Percentiles rank a stretch among this genome's conserved stretches.
Evolutionary conservation across 2,113 vertebrate species (phyloP).

Genomic region (Dunckerocampus dactyliophorus): DNA sequence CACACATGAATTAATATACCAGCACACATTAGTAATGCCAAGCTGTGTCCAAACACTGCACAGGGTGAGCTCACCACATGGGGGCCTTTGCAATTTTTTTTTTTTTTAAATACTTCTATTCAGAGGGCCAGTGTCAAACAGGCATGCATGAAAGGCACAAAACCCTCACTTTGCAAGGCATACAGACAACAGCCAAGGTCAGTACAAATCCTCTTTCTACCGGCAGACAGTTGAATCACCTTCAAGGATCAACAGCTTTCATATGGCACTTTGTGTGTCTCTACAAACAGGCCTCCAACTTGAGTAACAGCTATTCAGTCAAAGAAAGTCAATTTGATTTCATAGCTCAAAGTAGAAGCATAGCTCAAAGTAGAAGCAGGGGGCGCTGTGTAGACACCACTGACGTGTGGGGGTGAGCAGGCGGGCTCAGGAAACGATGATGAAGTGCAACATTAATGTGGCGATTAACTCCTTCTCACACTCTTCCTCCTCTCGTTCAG

Average conservation of each 20-base stretch:
- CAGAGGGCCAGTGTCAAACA: slow-evolving; percentile 54
- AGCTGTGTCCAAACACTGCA: slow-evolving; percentile 40
- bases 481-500: slow-evolving; percentile 73
- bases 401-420: slow-evolving; percentile 45
- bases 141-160: slow-evolving; percentile 55
- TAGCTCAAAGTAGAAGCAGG: slow-evolving; percentile 42
- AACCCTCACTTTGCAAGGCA: slow-evolving; percentile 47
- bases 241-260: slow-evolving; percentile 59
- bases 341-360: background rate
- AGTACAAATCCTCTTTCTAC: slow-evolving; percentile 38
- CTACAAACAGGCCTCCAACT: slow-evolving; percentile 34
- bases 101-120: slow-evolving; percentile 48
- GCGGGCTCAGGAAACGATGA: slow-evolving; percentile 73
- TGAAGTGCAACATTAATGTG: slow-evolving; percentile 75
- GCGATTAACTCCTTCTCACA: slow-evolving; percentile 75
- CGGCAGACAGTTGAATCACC: slow-evolving; percentile 44
- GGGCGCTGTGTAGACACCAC: slow-evolving; percentile 57
- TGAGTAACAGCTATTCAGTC: slow-evolving; percentile 27
- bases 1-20: slow-evolving; percentile 22
- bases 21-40: slow-evolving; percentile 8
- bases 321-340: slow-evolving; percentile 15
- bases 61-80: slow-evolving; percentile 50
- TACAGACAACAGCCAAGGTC: slow-evolving; percentile 50
- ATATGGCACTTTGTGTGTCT: slow-evolving; percentile 28
- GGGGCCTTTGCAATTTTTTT: slow-evolving; percentile 51